Base-by-base conservation (phyloP, 2,797 vertebrate species). In the Sebastes taczanowskii region DNA sequence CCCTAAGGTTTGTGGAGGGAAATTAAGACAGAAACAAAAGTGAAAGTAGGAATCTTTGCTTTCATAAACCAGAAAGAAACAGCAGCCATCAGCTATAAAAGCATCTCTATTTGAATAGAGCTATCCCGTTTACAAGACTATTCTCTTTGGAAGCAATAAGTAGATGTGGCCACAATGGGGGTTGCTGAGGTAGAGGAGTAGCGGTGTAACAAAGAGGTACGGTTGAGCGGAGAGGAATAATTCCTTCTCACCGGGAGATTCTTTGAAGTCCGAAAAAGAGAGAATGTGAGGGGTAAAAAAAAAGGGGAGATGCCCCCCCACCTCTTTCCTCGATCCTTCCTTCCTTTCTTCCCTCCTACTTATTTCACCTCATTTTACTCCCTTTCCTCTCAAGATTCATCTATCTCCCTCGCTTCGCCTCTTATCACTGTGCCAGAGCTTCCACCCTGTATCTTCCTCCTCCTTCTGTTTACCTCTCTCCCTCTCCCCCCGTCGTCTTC, bases 251-350 rank as follows among this genome's bases (percentile, higher is more conserved):
- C 76, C 86, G 2, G 85, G 88, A 92, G 89, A 78, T 85, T 75
- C 91, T 94, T 94, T 94, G 92, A 95, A 94, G 92, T 90, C 67
- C 67, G 11, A 70, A 75, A 89, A 82, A 84, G 34, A 79, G 81
- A 78, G 88, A 89, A 88, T 85, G 82, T 79, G 69, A 73, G 82
- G 81, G 81, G 67, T 65, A 78, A 81, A 78, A 83, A 83, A 55
- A 86, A 74, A 6, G 5, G 69, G 71, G 61, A 74, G 69, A 64
- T 62, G 53, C 55, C 66, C 42, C 42, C 72, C 55, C 65, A 22
- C 69, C 49, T 62, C 73, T 34, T 67, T 65, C 59, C 71, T 71
- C 53, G n/a, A 35, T 64, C 56, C 35, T 75, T 63, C 60, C 66
- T 65, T 74, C 70, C 30, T 62, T 9, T 53, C 58, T 18, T 73